These are phyloP conservation scores for Rhodinocichla rosea DNA, from an alignment of 2,113 vertebrate species.

Conservation along the genomic window DNA sequence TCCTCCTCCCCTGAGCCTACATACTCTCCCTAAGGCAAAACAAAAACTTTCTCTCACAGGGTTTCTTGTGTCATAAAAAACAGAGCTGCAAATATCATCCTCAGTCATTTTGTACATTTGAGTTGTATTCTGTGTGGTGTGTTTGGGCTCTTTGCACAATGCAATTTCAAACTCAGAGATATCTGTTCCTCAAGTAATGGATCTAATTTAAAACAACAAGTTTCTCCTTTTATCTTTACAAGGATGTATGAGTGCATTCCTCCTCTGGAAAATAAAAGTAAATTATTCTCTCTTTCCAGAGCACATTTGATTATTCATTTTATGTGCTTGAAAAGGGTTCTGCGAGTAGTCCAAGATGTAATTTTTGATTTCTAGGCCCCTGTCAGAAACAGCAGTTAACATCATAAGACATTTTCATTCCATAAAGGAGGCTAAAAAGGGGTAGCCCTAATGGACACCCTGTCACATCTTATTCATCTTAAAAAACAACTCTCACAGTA, in stretches of 20 bases:
- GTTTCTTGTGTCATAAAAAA: background rate
- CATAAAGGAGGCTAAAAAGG: slow-evolving; percentile 7
- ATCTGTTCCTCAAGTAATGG: slow-evolving; percentile 12
- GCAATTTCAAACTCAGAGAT: background rate
- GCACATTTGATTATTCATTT: slow-evolving; percentile 8
- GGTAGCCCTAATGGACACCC: slow-evolving; percentile 2
- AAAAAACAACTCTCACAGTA: background rate
- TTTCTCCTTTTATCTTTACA: slow-evolving; percentile 12
- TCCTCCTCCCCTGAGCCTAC: background rate
- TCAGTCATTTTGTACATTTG: background rate
- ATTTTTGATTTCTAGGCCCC: background rate
- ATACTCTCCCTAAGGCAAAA: background rate
- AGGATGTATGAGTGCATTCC: background rate
- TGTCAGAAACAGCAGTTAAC: slow-evolving; percentile 1
- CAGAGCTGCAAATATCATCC: background rate
- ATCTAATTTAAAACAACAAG: background rate
- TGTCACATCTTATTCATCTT: slow-evolving; percentile 5
- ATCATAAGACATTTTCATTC: slow-evolving; percentile 18
- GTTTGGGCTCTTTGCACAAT: background rate
- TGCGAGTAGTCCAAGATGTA: background rate
- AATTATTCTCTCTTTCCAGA: background rate
- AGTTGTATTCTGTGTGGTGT: background rate
- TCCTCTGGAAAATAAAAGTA: background rate
- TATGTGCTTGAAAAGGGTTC: background rate
- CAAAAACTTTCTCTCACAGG: background rate